Base-by-base conservation (phyloP, 2,797 vertebrate species). In the Sebastes oblongus region DNA sequence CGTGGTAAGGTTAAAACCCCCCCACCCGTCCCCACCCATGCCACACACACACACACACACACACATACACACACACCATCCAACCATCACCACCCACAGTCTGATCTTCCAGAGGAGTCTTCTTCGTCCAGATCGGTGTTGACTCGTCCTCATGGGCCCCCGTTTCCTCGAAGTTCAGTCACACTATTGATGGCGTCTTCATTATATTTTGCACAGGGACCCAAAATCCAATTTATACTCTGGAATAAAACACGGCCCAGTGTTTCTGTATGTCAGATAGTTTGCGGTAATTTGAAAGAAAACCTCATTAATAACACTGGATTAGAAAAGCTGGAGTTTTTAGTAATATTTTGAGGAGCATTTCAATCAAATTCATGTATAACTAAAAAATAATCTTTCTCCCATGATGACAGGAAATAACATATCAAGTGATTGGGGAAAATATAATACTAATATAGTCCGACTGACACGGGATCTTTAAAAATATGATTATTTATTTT, bases 1-100 rank as follows among this genome's bases (percentile, higher is more conserved):
- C 67, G 81, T 86, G 76, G 80, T 89, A 84, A 75, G 55, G 66
- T 20, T 89, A 81, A 84, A 72, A 16, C 54, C 78, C 65, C 71
- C 76, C 69, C 59, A 36, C 61, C 61, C 20, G 2, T 3, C 66
- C 62, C 59, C 68, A 18, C 46, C 65, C 75, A 42, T 29, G 27
- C 27, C 61, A 46, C 73, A 74, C 72, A 54, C 61, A 29, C 68
- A 55, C 30, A 24, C 66, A 62, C 16, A 76, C 68, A 59, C 78
- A 46, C 75, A 77, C 68, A 56, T 27, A 27, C 66, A 66, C 54
- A 72, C 32, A 67, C 78, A 30, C 13, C 60, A 72, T 59, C 58
- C 76, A 69, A 52, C 54, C 72, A 68, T 69, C 72, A 75, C 58
- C 72, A 66, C 24, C 39, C 66, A 70, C 27, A 71, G 50, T 81